Evolutionary conservation across 2,113 vertebrate genomes (phyloP).

Genomic region (Zosterops lateralis): DNA sequence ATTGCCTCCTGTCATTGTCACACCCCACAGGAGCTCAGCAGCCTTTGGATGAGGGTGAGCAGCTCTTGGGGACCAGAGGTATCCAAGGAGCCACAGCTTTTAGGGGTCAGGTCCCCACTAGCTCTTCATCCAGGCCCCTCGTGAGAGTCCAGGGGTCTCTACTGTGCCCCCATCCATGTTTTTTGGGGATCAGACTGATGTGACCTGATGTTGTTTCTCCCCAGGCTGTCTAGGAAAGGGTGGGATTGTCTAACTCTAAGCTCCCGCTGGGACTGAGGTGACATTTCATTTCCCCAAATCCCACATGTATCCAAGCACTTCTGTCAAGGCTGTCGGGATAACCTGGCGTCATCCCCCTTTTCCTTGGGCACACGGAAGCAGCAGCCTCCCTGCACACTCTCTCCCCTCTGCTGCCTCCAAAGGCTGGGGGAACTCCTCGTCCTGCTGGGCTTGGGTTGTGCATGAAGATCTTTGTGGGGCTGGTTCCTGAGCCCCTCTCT

Average conservation of each 20-base stretch:
- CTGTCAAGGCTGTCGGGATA: not conserved
- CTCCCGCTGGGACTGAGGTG: not conserved
- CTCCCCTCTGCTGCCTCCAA: not conserved
- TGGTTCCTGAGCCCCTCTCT: not conserved
- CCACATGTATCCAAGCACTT: not conserved
- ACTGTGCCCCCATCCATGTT: fast-evolving
- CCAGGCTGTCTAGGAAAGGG: not conserved
- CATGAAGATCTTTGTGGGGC: not conserved
- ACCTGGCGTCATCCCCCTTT: not conserved
- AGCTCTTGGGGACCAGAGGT: not conserved
- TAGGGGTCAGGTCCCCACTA: not conserved
- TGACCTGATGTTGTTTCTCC: not conserved
- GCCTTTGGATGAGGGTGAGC: not conserved
- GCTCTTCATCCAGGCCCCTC: not conserved
- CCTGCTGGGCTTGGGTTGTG: not conserved
- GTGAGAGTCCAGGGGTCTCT: not conserved
- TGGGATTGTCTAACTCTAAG: not conserved
- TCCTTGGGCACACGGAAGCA: not conserved
- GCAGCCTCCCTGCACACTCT: not conserved
- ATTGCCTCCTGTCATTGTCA: not conserved
- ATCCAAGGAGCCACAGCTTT: not conserved
- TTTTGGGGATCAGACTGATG: not conserved
- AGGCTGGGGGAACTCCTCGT: not conserved
- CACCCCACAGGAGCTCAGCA: not conserved
- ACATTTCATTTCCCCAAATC: not conserved